Base-by-base conservation (phyloP, 2,113 vertebrate genomes). In the Ammodytes marinus region DNA sequence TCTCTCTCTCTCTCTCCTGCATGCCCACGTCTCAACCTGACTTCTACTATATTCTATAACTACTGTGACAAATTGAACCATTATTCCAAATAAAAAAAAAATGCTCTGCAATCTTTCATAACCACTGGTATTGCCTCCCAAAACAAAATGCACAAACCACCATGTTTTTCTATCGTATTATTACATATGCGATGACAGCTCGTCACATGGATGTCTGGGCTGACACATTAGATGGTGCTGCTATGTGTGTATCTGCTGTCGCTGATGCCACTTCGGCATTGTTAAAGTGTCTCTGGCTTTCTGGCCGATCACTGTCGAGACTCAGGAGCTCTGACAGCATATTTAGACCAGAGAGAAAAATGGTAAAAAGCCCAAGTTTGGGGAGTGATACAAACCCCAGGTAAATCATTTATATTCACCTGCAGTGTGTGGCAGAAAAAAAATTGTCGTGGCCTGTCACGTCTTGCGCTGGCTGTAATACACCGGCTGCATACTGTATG, bases 401-500 rank as follows among this genome's bases (percentile, higher is more conserved):
- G 69, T 74, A 47, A 74, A 75, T 71, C 71, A 80, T 87, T 91
- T 42, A 82, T 81, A 78, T 86, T 87, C 80, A 82, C 82, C 69
- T 59, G 49, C 71, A 49, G 40, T n/a, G 71, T 40, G 43, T 39
- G 39, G 27, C 27, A 27, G 27, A 27, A 27, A 27, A 27, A 63
- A 42, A 71, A 40, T 6, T 54, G 77, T 74, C 17, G 14, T 19
- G 73, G 46, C 46, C 79, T 66, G 60, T 83, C 79, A 35, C 46
- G 39, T 80, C 53, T 49, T 11, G 47, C 39, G 52, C 60, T 1
- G 42, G 52, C 78, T 79, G n/a, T 82, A 72, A 82, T 85, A 78
- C 75, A 14, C 40, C 54, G 6, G 53, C 69, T 70, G 14, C 57
- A 61, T 83, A 61, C 65, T 79, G 71, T 54, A 79, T 11, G 69